These are phyloP conservation scores for Bhutanitis thaidina DNA, from an alignment of 2,888 invertebrate species.

Conservation along the genomic window DNA sequence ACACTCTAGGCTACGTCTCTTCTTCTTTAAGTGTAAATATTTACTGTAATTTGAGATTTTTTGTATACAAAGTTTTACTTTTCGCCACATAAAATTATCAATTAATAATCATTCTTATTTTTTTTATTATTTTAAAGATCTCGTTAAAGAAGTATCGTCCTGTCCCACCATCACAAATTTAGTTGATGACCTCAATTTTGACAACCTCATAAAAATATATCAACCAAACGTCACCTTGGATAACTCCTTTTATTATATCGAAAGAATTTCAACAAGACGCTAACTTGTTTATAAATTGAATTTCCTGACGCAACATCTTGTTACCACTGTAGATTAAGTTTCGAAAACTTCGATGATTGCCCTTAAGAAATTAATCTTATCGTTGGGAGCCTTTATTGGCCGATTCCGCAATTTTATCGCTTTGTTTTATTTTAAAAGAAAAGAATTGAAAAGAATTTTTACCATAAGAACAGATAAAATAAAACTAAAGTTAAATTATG, in stretches of 20 bases:
- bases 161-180: too few relatives aligned
- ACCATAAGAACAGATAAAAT: too few relatives aligned
- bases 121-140: too few relatives aligned
- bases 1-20: too few relatives aligned
- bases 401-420: neutral
- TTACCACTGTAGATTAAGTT: slow-evolving; percentile 69
- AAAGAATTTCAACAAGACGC: slow-evolving; percentile 75
- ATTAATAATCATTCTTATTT: too few relatives aligned
- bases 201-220: slow-evolving; percentile 18
- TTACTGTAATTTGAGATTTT: too few relatives aligned
- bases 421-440: neutral
- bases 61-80: too few relatives aligned
- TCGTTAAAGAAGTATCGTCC: too few relatives aligned
- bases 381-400: slow-evolving; percentile 4
- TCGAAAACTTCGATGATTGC: slow-evolving; percentile 66
- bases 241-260: slow-evolving; percentile 65
- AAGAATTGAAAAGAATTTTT: too few relatives aligned
- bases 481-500: too few relatives aligned
- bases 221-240: slow-evolving; percentile 22
- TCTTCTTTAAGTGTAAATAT: too few relatives aligned
- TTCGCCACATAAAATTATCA: too few relatives aligned
- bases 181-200: slow-evolving; percentile 5
- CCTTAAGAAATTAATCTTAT: slow-evolving; percentile 50
- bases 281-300: slow-evolving; percentile 78
- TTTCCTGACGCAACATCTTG: slow-evolving; percentile 68